phyloP scores from a whole-genome alignment of 2,113 vertebrate genomes.

The Bubo bubo region DNA sequence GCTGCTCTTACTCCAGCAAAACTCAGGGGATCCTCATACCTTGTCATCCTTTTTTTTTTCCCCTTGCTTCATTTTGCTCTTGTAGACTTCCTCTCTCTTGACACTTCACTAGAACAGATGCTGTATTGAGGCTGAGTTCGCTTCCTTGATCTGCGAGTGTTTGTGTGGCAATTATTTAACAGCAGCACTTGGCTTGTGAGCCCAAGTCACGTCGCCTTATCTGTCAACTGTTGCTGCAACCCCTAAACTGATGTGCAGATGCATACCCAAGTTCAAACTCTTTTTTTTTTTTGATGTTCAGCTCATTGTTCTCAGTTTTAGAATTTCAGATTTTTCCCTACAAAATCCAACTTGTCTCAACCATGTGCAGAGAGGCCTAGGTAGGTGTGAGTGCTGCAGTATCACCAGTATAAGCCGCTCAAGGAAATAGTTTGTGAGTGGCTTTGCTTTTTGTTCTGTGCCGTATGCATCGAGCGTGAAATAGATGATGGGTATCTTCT shows the following conservation, averaged over 20 bases:
- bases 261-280: background rate
- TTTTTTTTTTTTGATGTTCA: background rate
- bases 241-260: background rate
- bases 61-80: background rate
- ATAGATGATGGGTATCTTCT: background rate
- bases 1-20: background rate
- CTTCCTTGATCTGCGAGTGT: background rate
- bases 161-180: background rate
- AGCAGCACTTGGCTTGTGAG: background rate
- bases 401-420: fast-evolving
- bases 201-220: background rate
- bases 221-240: background rate
- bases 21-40: background rate
- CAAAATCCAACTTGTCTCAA: background rate
- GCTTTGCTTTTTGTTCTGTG: background rate
- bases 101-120: background rate
- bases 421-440: background rate
- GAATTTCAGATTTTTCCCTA: background rate
- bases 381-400: background rate
- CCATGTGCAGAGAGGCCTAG: background rate
- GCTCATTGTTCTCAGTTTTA: background rate
- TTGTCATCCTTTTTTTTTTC: background rate
- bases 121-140: background rate
- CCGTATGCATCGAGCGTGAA: fast-evolving
- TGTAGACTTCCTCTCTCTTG: background rate